These are phyloP conservation scores for Antigone vipio DNA, from an alignment of 2,113 vertebrate species.

Conservation along the genomic window DNA sequence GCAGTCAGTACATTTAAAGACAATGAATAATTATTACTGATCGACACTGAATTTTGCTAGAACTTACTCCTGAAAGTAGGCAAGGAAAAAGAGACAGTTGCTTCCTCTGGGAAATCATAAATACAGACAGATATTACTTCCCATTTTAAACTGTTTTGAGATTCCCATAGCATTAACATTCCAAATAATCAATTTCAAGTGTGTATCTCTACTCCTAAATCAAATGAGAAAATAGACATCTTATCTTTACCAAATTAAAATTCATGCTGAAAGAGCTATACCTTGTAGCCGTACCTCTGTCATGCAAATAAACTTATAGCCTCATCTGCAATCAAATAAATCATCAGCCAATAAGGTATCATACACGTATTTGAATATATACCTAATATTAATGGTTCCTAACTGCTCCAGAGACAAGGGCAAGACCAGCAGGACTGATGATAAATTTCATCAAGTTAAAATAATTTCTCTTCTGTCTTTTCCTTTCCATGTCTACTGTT, in stretches of 20 bases:
- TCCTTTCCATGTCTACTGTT: neutral
- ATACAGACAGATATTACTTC: neutral
- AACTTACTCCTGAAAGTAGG: neutral
- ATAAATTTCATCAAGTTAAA: neutral
- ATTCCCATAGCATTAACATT: neutral
- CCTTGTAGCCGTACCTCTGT: neutral
- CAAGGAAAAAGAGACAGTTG: neutral
- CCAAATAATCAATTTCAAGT: slow-evolving; percentile 25
- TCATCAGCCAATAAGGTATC: neutral
- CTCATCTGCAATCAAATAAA: neutral
- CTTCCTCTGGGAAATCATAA: neutral
- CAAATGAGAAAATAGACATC: neutral
- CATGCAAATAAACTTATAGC: neutral
- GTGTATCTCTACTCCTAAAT: neutral
- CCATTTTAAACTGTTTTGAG: neutral
- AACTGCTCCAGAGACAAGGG: neutral
- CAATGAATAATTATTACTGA: neutral
- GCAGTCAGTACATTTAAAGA: neutral
- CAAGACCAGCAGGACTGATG: neutral
- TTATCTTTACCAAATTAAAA: neutral
- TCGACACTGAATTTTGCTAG: neutral
- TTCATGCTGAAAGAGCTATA: neutral
- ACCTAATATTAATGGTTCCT: neutral
- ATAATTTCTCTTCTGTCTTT: neutral
- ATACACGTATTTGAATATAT: neutral